A percentile compares a stretch with the other conserved stretches of the same genome.
phyloP scores from a whole-genome alignment of 2,888 invertebrate species.

The Hemistola chrysoprasaria region DNA sequence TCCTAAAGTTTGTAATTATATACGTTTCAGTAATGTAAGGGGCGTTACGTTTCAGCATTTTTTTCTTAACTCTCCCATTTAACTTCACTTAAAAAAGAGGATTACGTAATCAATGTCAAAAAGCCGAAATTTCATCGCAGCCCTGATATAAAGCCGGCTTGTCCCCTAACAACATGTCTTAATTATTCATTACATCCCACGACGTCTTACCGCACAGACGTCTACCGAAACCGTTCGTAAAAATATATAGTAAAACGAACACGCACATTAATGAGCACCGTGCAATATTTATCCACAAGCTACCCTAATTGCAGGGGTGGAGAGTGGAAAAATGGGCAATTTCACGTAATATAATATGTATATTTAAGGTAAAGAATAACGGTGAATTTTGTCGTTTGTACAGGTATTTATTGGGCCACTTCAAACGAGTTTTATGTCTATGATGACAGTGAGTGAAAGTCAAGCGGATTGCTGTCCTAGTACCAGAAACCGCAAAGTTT shows the following conservation, averaged over 20 bases:
- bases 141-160: constrained; percentile 47
- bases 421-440: constrained; percentile 68
- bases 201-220: constrained; percentile 56
- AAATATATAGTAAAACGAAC: constrained; percentile 78
- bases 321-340: constrained; percentile 83
- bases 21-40: too few relatives aligned
- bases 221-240: constrained; percentile 62
- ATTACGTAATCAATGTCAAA: constrained; percentile 31
- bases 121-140: constrained; percentile 36
- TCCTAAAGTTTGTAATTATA: too few relatives aligned
- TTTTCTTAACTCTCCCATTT: too few relatives aligned
- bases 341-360: constrained; percentile 83
- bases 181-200: constrained; percentile 78
- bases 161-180: constrained; percentile 60
- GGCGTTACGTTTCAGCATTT: too few relatives aligned
- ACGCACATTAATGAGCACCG: constrained; percentile 79
- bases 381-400: constrained; percentile 74
- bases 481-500: too few relatives aligned
- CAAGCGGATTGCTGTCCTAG: constrained; percentile 27
- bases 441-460: constrained; percentile 37
- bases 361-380: constrained; percentile 77
- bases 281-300: constrained; percentile 82
- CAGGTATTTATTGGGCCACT: constrained; percentile 76
- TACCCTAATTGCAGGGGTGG: constrained; percentile 82
- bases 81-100: constrained; percentile 9